A percentile compares a stretch with the other conserved stretches of the same genome.
phyloP scores from a whole-genome alignment of 2,113 vertebrate species.

The Euleptes europaea region DNA sequence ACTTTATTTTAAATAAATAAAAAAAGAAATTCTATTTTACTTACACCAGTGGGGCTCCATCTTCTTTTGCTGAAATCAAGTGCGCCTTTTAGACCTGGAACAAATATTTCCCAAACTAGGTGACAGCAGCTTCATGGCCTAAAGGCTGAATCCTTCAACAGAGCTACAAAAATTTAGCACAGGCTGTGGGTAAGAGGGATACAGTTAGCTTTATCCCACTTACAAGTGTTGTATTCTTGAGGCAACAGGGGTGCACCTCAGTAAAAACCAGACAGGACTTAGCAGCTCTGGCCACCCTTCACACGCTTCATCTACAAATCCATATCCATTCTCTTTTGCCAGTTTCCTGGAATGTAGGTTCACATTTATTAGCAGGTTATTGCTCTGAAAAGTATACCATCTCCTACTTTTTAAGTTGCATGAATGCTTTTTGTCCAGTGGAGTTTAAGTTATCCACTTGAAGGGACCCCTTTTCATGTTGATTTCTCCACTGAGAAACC shows the following conservation, averaged over 20 bases:
- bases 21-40: not conserved
- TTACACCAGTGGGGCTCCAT: not conserved
- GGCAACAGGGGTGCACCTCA: not conserved
- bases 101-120: not conserved
- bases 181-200: not conserved
- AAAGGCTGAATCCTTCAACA: not conserved
- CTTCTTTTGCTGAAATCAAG: not conserved
- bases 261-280: not conserved
- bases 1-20: not conserved
- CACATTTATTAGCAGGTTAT: not conserved
- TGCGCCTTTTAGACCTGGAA: not conserved
- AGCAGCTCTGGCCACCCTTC: not conserved
- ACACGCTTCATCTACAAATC: not conserved
- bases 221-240: not conserved
- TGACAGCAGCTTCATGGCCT: not conserved
- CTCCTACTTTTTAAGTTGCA: not conserved
- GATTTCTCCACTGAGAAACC: not conserved
- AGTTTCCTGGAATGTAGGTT: not conserved
- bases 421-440: not conserved
- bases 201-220: not conserved
- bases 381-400: not conserved
- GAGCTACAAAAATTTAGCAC: not conserved
- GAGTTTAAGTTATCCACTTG: not conserved
- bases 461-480: not conserved
- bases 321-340: not conserved